phyloP scores from a whole-genome alignment of 2,113 vertebrate species.

The Gracilinanus agilis region DNA sequence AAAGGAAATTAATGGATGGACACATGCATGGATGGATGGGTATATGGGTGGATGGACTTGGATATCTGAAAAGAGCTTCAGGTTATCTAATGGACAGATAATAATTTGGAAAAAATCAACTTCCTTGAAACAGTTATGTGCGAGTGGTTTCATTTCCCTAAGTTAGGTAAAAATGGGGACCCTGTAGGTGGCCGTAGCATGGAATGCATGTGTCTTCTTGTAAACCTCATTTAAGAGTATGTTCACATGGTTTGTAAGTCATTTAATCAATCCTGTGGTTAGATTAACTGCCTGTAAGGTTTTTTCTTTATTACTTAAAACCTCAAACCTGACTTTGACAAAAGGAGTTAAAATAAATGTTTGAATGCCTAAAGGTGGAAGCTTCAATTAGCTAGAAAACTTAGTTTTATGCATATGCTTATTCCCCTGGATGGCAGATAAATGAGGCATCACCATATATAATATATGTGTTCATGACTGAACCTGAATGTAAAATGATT shows the following conservation, averaged over 20 bases:
- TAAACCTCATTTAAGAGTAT: background rate
- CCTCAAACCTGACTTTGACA: background rate
- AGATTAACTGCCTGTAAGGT: background rate
- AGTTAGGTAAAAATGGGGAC: background rate
- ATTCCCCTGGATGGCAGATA: background rate
- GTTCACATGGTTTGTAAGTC: background rate
- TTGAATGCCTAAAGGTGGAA: background rate
- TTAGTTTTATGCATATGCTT: background rate
- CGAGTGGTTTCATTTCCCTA: background rate
- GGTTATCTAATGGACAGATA: background rate
- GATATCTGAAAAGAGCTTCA: background rate
- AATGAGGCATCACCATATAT: background rate
- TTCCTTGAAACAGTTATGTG: background rate
- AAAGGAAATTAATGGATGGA: background rate
- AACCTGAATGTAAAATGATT: background rate
- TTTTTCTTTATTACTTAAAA: background rate
- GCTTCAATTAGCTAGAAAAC: background rate
- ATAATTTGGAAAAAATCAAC: background rate
- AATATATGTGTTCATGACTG: background rate
- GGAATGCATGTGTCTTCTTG: background rate
- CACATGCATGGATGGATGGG: background rate
- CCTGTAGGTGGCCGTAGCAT: background rate
- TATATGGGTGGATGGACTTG: background rate
- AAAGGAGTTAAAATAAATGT: conserved; percentile 2
- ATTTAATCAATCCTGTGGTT: background rate